Evolutionary conservation across 1,140 invertebrate genomes (phyloP).

Genomic region (Bombyx mandarina): DNA sequence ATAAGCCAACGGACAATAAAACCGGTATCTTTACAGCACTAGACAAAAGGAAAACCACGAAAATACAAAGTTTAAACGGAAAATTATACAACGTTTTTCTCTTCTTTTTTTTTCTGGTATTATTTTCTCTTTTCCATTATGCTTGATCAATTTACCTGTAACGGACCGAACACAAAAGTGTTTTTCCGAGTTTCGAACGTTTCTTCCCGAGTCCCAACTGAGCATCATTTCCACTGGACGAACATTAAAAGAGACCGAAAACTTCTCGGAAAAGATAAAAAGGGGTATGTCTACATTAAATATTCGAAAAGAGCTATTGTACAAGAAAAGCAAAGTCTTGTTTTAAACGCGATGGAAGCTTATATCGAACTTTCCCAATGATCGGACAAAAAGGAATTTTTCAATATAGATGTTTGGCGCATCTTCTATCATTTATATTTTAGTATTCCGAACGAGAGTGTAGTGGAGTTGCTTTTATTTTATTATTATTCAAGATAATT

Average conservation of each 20-base stretch:
- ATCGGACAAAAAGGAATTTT: constrained; percentile 47
- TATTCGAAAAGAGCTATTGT: constrained; percentile 55
- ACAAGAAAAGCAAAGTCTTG: constrained; percentile 63
- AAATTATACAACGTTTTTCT: neutral
- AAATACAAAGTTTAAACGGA: too few species aligned
- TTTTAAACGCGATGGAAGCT: constrained; percentile 47
- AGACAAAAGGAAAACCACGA: too few species aligned
- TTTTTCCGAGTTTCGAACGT: neutral
- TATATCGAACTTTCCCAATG: constrained; percentile 53
- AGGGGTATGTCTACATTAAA: constrained; percentile 53
- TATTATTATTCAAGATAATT: too few species aligned
- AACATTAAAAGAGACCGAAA: constrained; percentile 43
- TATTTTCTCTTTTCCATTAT: constrained; percentile 7
- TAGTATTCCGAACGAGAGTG: constrained; percentile 22
- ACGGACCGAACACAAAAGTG: constrained; percentile 7
- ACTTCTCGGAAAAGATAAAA: constrained; percentile 44
- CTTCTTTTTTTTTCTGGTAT: neutral
- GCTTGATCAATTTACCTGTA: constrained; percentile 14
- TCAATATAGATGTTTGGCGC: constrained; percentile 49
- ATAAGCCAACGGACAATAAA: too few species aligned
- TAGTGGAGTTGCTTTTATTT: constrained; percentile 13
- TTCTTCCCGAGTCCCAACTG: constrained; percentile 20
- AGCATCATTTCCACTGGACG: constrained; percentile 34
- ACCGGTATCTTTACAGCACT: too few species aligned
- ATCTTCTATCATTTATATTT: constrained; percentile 46